Base-by-base conservation (phyloP, 1,140 invertebrate genomes). In the Aphelenchoides besseyi region DNA sequence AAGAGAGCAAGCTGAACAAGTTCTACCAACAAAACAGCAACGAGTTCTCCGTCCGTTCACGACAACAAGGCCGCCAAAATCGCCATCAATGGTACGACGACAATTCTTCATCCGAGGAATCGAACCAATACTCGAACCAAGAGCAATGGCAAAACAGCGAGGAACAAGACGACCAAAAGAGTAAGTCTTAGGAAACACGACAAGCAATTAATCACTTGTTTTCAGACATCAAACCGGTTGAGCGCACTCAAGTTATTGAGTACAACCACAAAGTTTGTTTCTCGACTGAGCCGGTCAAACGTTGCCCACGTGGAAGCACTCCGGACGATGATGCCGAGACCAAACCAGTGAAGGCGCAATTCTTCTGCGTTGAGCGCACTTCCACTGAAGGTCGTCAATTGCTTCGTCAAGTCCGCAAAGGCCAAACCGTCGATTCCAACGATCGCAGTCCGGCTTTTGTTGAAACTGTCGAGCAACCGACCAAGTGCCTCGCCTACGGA, bases 191-290 rank as follows among this genome's bases (percentile, higher is more conserved):
- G 26, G 3, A 32, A 3, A 3, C 5, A 8, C 5, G 3, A 3
- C 3, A n/a, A 63, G 32, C 18, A 3, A 63, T 30, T 29, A 23
- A 54, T 23, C 18, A n/a, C n/a, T n/a, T n/a, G n/a, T n/a, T n/a
- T n/a, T n/a, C n/a, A n/a, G n/a, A n/a, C n/a, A n/a, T n/a, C 9
- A 5, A 59, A 26, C 61, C 52, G 5, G 0, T 12, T 9, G 2
- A 33, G 2, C n/a, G 26, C 18, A 67, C 61, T 3, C 0, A 67
- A 2, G 35, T 36, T 59, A 68, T 75, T 33, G 0, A 55, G 5
- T 18, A 53, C n/a, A 67, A 32, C 0, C 61, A 75, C 53, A 64
- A 62, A 33, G n/a, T 78, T 3, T 79, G 77, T 62, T 75, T 77
- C 67, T 68, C 66, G 32, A 72, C 23, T 3, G 18, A 61, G 18